Percentiles rank a stretch among this genome's conserved stretches.
Conservation (phyloP, 2,888 invertebrate genomes). For the Nebria brevicollis region DNA sequence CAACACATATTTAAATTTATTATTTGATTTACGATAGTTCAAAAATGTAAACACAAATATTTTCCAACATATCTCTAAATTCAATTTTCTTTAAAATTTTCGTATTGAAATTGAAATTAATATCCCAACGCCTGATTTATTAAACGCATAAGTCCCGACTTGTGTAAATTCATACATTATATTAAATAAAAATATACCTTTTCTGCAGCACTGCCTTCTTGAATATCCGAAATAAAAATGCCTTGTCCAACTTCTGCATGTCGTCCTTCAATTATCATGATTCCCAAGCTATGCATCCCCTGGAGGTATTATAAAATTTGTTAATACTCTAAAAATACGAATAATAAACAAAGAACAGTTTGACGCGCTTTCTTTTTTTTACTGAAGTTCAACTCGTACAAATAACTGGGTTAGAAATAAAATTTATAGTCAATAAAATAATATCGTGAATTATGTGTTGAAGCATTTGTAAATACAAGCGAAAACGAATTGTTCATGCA, state of each 20-base stretch:
- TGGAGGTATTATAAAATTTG: slow-evolving; percentile 59
- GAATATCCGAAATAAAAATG: slow-evolving; percentile 92
- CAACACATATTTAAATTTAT: background rate
- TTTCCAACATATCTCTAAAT: background rate
- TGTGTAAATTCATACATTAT: no score
- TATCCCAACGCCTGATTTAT: no score
- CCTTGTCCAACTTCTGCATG: slow-evolving; percentile 92
- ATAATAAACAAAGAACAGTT: background rate
- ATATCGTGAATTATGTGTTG: slow-evolving; percentile 11
- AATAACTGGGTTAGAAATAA: background rate
- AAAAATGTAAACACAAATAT: slow-evolving; percentile 48
- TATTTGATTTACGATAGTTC: background rate
- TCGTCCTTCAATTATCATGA: slow-evolving; percentile 95
- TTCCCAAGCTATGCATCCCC: slow-evolving; percentile 85
- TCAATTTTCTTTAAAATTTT: no score
- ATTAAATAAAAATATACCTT: slow-evolving; percentile 66
- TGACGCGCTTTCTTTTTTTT: background rate
- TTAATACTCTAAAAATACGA: background rate
- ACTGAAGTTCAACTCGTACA: background rate
- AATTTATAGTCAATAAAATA: slow-evolving; percentile 8
- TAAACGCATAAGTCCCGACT: no score
- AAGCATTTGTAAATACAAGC: slow-evolving; percentile 9
- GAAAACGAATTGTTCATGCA: background rate
- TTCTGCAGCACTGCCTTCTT: slow-evolving; percentile 89
- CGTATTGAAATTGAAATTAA: no score